Evolutionary conservation across 1,140 invertebrate genomes (phyloP), one percentile per base, ranked within the genome.

Genomic region (Ylistrum balloti): DNA sequence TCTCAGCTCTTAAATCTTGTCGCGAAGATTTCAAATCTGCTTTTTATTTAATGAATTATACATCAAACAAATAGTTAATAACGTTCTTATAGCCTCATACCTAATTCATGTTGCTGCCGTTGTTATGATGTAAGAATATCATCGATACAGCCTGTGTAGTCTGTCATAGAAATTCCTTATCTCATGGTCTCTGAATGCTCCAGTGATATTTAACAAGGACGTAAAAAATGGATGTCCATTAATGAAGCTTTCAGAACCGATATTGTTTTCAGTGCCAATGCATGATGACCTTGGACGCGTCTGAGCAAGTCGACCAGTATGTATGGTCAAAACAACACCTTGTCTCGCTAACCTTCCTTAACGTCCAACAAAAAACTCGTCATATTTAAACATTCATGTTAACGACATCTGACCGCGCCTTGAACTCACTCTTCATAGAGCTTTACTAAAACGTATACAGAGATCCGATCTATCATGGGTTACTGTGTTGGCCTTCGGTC

Each of bases 241-340:
- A 38, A 74, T n/a, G 56, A 28, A 74, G 56, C 56, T 28, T n/a
- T 28, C 56, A 74, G 56, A 28, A 74, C 22, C n/a, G 56, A 5
- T 28, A 7, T 74, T 17, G 9, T 28, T 74, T 74, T 74, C n/a
- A 48, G 22, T n/a, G n/a, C 56, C n/a, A 22, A 74, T 74, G 56
- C 56, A 74, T 28, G 56, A 7, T 74, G 56, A 74, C 56, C 56
- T 74, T 74, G 56, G 56, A 74, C 56, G n/a, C 56, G 56, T 74
- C n/a, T 74, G 22, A 74, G 56, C 56, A 74, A 28, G 56, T 74
- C 56, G 56, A 74, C 56, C 56, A n/a, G 22, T 28, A 74, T n/a
- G 11, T 74, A 74, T 74, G 56, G 56, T 74, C 56, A 74, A 48
- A 74, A 74, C 56, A 74, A 74, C 56, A 74, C 56, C 56, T 74